phyloP scores from a whole-genome alignment of 2,797 vertebrate species.

The Pantherophis vulpinus region DNA sequence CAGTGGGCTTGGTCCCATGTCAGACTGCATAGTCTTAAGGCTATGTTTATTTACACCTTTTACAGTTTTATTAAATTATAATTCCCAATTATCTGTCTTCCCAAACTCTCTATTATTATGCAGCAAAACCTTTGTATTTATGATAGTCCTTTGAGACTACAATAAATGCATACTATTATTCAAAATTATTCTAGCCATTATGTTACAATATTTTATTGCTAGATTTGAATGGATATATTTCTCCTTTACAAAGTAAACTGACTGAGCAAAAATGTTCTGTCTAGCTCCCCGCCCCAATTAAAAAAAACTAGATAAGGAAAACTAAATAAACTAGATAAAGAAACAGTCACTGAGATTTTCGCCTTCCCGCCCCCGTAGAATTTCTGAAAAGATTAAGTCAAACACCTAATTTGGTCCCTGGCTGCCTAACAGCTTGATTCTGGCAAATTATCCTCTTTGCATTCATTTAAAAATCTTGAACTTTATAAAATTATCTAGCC shows the following conservation, averaged over 20 bases:
- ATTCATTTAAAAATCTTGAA: neutral
- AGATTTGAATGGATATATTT: constrained; percentile 45
- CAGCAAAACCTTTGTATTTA: constrained; percentile 54
- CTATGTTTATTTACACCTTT: neutral
- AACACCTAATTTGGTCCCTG: neutral
- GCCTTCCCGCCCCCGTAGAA: neutral
- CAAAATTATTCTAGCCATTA: constrained; percentile 54
- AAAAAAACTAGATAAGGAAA: neutral
- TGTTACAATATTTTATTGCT: constrained; percentile 42
- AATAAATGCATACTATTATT: constrained; percentile 34
- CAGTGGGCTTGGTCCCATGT: neutral
- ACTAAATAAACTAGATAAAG: neutral
- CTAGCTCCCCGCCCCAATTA: constrained; percentile 11
- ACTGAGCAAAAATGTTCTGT: constrained; percentile 37
- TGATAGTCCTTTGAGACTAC: constrained; percentile 46
- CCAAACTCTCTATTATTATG: constrained; percentile 38
- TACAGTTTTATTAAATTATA: neutral
- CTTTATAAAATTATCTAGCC: neutral
- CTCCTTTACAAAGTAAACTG: constrained; percentile 37
- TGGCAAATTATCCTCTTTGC: neutral
- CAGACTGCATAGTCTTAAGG: neutral
- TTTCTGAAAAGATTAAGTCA: neutral
- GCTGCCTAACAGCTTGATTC: neutral
- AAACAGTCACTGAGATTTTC: neutral
- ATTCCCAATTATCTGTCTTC: constrained; percentile 36